Base-by-base conservation (phyloP, 2,113 vertebrate genomes). In the Capra hircus region DNA sequence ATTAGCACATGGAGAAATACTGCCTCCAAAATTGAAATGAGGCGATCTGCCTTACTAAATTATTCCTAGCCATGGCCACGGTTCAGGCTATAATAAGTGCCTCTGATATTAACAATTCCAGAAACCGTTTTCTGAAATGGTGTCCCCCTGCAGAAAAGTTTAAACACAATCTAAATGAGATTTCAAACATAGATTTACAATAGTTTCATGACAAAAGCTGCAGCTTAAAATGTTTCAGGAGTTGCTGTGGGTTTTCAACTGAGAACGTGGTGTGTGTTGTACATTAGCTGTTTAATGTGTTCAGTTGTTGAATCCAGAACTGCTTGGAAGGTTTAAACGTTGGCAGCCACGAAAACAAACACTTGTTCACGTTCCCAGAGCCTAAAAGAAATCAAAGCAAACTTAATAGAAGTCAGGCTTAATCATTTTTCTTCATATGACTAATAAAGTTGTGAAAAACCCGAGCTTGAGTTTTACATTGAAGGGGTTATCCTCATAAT, bases 241-340 rank as follows among this genome's bases (percentile, higher is more conserved):
- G 81, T 71, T 98, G 83, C 60, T 96, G 62, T 2, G 28, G 86
- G 67, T 50, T 98, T 98, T 95, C 80, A 28, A 96, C 96, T 95
- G 82, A 98, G 96, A 98, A 87, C 84, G 67, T 77, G 97, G 94
- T 2, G 0, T 53, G 87, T 97, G 88, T 81, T 97, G 95, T 94
- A 40, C 53, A 97, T 84, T 95, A 93, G 36, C 90, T 98, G 19
- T 1, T 5, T 59, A 98, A 97, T 98, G 90, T 90, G 89, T 94
- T 98, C 97, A 97, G 97, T 97, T 96, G 96, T 97, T 97, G 88
- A 98, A 25, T 96, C 74, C 97, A 98, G 98, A 97, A 97, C 48
- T 91, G 94, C 83, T 98, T 97, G 97, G 95, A 94, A 98, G 88
- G 50, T 97, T 98, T 98, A 95, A 98, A 95, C 9, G 2, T 91